Conservation (phyloP, 2,113 vertebrate species). For the Gallinago undulata region DNA sequence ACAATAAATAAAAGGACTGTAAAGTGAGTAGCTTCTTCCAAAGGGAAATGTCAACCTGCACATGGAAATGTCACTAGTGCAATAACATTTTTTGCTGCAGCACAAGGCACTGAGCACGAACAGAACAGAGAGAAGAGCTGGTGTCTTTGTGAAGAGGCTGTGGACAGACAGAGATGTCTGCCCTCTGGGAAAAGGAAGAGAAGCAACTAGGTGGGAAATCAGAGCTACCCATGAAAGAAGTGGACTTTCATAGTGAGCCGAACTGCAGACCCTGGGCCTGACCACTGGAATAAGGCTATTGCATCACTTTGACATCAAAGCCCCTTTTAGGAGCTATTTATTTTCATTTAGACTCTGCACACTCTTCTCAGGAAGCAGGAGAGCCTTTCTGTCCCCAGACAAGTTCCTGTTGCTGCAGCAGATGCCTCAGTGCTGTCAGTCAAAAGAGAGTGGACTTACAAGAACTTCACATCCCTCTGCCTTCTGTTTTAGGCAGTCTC, state of each 20-base stretch:
- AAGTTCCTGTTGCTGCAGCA: background rate
- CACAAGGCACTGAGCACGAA: background rate
- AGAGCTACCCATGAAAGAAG: background rate
- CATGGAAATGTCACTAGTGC: constrained; percentile 51
- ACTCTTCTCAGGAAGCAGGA: background rate
- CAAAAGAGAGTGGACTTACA: background rate
- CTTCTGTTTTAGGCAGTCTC: background rate
- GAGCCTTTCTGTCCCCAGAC: background rate
- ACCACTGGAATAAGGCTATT: background rate
- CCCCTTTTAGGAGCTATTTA: background rate
- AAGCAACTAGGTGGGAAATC: background rate
- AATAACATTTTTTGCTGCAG: background rate
- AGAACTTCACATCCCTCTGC: background rate
- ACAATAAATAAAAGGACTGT: constrained; percentile 53
- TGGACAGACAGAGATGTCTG: background rate
- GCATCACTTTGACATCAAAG: fast-evolving
- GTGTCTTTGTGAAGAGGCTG: background rate
- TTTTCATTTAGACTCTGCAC: background rate
- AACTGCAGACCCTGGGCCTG: background rate
- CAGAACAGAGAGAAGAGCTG: background rate
- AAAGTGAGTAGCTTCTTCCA: constrained; percentile 32
- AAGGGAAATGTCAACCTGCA: constrained; percentile 56
- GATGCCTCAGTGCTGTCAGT: background rate
- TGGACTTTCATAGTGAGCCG: background rate
- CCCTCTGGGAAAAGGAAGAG: background rate